phyloP scores from a whole-genome alignment of 2,797 vertebrate species.

The Cryptoprocta ferox region DNA sequence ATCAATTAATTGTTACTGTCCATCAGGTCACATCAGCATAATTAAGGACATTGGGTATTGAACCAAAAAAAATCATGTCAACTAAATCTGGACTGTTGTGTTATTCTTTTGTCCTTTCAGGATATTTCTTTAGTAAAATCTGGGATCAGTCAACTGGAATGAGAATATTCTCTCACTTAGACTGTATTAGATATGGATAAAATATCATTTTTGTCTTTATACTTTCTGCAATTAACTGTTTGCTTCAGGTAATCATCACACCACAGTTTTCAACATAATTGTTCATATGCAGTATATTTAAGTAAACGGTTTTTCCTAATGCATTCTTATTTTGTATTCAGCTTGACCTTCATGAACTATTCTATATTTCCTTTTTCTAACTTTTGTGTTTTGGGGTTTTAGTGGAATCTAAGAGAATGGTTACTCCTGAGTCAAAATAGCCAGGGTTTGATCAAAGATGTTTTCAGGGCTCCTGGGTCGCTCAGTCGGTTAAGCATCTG shows the following conservation, averaged over 20 bases:
- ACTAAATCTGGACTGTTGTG: background rate
- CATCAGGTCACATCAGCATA: conserved; percentile 24
- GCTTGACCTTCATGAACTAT: background rate
- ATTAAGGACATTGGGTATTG: background rate
- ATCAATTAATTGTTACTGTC: background rate
- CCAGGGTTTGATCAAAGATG: background rate
- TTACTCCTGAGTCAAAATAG: background rate
- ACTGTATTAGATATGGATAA: background rate
- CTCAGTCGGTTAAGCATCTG: too few species aligned
- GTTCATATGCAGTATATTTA: background rate
- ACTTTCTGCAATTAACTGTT: background rate
- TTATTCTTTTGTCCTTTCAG: background rate
- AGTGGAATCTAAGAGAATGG: background rate
- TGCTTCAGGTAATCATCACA: background rate
- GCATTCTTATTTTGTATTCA: background rate
- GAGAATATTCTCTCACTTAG: conserved; percentile 6
- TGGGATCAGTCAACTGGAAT: background rate
- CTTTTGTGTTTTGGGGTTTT: conserved; percentile 35
- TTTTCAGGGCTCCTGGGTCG: background rate
- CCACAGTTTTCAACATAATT: background rate
- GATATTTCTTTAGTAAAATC: conserved; percentile 33
- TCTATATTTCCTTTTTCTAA: background rate
- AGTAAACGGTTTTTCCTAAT: conserved; percentile 25
- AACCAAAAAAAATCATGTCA: background rate
- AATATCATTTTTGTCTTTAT: background rate